These are phyloP conservation scores for Micrasema minimum DNA, from an alignment of 1,140 invertebrate species.

Conservation along the genomic window DNA sequence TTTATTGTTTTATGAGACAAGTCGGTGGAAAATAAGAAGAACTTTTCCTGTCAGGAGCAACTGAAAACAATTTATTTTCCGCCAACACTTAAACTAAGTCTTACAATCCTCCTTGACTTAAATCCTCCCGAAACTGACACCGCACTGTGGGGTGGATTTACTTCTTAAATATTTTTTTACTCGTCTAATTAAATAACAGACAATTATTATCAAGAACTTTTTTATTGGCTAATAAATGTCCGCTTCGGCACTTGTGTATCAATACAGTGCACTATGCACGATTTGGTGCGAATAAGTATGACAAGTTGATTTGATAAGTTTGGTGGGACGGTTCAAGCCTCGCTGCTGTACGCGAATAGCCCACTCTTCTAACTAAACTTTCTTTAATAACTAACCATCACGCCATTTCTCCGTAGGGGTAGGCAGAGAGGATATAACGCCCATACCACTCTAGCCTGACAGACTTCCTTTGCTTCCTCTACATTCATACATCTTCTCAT, in stretches of 20 bases:
- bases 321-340: not conserved
- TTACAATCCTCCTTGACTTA: conserved; percentile 24
- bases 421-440: too few relatives aligned
- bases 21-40: too few relatives aligned
- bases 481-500: too few relatives aligned
- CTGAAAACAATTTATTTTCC: conserved; percentile 28
- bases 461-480: too few relatives aligned
- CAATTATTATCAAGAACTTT: not conserved
- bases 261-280: too few relatives aligned
- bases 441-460: too few relatives aligned
- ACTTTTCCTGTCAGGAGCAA: conserved; percentile 16
- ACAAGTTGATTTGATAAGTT: not conserved
- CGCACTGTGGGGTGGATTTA: not conserved
- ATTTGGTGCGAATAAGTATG: not conserved
- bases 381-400: too few relatives aligned
- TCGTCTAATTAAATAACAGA: not conserved
- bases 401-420: too few relatives aligned
- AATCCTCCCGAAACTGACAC: conserved; percentile 17
- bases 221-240: not conserved
- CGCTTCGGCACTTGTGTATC: not conserved
- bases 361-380: too few relatives aligned
- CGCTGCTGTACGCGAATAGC: too few relatives aligned
- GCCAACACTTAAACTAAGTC: conserved; percentile 19
- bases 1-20: too few relatives aligned
- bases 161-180: not conserved